Evolutionary conservation across 1,140 invertebrate genomes (phyloP), one percentile per base, ranked within the genome.

Genomic region (Lineus longissimus): DNA sequence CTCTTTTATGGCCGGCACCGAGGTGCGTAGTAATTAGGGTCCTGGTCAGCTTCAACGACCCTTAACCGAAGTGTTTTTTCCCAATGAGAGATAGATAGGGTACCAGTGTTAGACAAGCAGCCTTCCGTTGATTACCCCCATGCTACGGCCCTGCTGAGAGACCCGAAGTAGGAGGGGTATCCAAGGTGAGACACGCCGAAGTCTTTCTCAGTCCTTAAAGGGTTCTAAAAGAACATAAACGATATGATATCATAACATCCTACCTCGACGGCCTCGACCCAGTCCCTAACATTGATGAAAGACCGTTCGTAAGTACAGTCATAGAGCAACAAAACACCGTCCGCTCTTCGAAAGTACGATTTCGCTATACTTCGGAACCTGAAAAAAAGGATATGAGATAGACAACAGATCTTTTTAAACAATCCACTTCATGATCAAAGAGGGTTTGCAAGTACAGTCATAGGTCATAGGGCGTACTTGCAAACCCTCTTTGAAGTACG

Each of bases 281-380:
- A 82, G 13, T 81, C 78, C 57, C 79, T 56, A 17, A 81, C 69
- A 55, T 71, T 81, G 27, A 81, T 47, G 63, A 82, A 82, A 2
- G 79, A 81, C 30, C 76, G 59, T 59, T 81, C 78, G 62, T 80
- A 80, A 1, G 77, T 78, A 58, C 70, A 70, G 65, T 82, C 81
- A 66, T 81, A 81, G 51, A 82, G 57, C 23, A 81, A 61, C 7
- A 82, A 57, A 0, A 81, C 79, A 22, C 81, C 79, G 60, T 81
- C 81, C 9, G 78, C 78, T 51, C 78, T 66, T 11, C 81, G 70
- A 65, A 81, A 81, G 61, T 81, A 82, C 0, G 80, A 80, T 54
- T 76, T 81, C 6, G 79, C 77, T 45, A 82, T 78, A 58, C 77
- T 77, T 7, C 79, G 74, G 68, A 81, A 82, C 58, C 80, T 81